Base-by-base conservation (phyloP, 1,140 invertebrate genomes). In the Scaptomyza graminum region DNA sequence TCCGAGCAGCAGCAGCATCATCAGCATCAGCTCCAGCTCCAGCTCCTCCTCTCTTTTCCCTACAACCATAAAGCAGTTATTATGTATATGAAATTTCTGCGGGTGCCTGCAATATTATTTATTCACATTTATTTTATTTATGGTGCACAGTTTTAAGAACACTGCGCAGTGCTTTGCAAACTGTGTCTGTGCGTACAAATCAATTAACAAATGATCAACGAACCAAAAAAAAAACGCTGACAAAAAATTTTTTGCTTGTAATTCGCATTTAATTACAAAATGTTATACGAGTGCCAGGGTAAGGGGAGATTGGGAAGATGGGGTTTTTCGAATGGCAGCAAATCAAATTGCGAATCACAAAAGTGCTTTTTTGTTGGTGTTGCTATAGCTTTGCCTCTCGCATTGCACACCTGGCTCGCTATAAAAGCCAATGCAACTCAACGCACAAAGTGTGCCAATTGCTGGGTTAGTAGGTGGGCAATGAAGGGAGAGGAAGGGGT, bases 341-440 rank as follows among this genome's bases (percentile, higher is more conserved):
- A 70, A 70, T 65, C 67, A 70, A 51, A 71, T 71, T 71, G 61
- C 60, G 51, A 44, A 56, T 70, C 56, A 65, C 37, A 44, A 71
- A 56, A 43, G 43, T 43, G 44, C 18, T n/a, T 49, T 6, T 49
- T 39, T 8, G 9, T 61, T 60, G 43, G 39, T 55, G 49, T 22
- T 65, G n/a, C n/a, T 55, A 0, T 18, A 5, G n/a, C 39, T n/a
- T n/a, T n/a, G n/a, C n/a, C n/a, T n/a, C 9, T 57, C 22, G 41
- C 6, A 47, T 39, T 51, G 37, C 64, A 51, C 55, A 60, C 55
- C 28, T 25, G 64, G 22, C 55, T 13, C 55, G 28, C 46, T 15
- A 31, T 39, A 52, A 67, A 61, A 61, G 65, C 47, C 65, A 67
- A 67, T 67, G 57, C 64, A 62, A 5, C 47, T 15, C 34, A 34